Conservation (phyloP, 1,140 invertebrate genomes). For the Galleria mellonella region DNA sequence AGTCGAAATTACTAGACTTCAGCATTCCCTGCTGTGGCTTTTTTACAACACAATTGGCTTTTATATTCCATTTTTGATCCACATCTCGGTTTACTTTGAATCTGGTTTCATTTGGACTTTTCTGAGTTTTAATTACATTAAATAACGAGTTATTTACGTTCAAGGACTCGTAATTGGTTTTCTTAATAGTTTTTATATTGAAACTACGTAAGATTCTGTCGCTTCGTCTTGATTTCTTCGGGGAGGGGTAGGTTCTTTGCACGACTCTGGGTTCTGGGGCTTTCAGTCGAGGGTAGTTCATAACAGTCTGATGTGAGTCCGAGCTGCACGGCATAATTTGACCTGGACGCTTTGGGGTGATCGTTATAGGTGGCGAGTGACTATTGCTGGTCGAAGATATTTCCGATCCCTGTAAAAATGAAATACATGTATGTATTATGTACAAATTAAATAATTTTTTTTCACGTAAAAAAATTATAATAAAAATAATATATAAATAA, state of each 20-base stretch:
- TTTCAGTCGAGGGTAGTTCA: constrained; percentile 9
- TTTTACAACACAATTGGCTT: constrained; percentile 18
- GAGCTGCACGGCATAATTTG: constrained; percentile 15
- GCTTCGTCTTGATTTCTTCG: constrained; percentile 10
- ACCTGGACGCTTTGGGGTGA: constrained; percentile 26
- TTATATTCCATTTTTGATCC: constrained; percentile 17
- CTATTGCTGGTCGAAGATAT: constrained; percentile 21
- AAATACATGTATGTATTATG: background rate
- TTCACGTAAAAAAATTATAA: too few relatives aligned
- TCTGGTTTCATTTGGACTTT: constrained; percentile 10
- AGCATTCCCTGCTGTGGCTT: background rate
- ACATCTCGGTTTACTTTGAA: constrained; percentile 18
- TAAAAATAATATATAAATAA: too few relatives aligned
- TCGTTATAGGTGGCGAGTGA: constrained; percentile 31
- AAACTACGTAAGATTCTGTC: constrained; percentile 41
- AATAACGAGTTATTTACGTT: background rate
- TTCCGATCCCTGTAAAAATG: constrained; percentile 20
- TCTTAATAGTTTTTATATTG: constrained; percentile 17
- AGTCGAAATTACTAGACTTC: too few relatives aligned
- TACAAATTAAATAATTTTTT: too few relatives aligned
- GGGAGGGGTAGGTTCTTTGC: constrained; percentile 5
- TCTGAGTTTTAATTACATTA: constrained; percentile 7
- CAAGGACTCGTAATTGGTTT: background rate
- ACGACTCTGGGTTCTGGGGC: background rate
- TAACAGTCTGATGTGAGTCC: constrained; percentile 6